These are phyloP conservation scores for Spilarctia lutea DNA, from an alignment of 2,888 invertebrate species.

Conservation along the genomic window DNA sequence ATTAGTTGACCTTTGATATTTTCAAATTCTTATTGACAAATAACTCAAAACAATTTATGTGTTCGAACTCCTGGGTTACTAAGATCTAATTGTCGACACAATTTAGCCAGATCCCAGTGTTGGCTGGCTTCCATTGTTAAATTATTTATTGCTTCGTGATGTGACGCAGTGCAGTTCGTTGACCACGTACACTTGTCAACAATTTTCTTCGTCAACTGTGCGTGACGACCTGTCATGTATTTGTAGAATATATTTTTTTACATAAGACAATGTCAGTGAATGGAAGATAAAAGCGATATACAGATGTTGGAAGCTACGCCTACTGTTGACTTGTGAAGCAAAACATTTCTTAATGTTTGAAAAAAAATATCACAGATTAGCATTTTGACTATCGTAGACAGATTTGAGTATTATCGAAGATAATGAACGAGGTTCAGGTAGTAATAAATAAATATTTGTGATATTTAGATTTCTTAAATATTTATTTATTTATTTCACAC, in stretches of 20 bases:
- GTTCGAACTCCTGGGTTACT: background rate
- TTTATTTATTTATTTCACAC: no score
- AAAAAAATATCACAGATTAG: no score
- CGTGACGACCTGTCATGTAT: background rate
- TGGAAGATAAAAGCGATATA: background rate
- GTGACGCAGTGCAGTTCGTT: slow-evolving; percentile 10
- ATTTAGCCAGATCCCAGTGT: background rate
- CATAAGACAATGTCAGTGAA: background rate
- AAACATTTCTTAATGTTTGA: no score
- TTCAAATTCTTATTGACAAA: background rate
- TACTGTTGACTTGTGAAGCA: background rate
- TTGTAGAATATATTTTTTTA: background rate
- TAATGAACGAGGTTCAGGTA: no score
- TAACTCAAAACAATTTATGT: background rate
- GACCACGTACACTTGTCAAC: slow-evolving; percentile 6
- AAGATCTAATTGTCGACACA: slow-evolving; percentile 10
- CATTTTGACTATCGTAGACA: no score
- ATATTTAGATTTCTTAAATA: no score
- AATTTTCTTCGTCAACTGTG: background rate
- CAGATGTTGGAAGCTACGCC: background rate
- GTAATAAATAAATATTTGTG: no score
- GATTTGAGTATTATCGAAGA: no score
- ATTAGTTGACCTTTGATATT: background rate
- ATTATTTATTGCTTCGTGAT: slow-evolving; percentile 8
- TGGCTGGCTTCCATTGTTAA: slow-evolving; percentile 18